Evolutionary conservation across 1,140 invertebrate species (phyloP), one percentile per base, ranked within the genome.

Genomic region (Tetranychus urticae): DNA sequence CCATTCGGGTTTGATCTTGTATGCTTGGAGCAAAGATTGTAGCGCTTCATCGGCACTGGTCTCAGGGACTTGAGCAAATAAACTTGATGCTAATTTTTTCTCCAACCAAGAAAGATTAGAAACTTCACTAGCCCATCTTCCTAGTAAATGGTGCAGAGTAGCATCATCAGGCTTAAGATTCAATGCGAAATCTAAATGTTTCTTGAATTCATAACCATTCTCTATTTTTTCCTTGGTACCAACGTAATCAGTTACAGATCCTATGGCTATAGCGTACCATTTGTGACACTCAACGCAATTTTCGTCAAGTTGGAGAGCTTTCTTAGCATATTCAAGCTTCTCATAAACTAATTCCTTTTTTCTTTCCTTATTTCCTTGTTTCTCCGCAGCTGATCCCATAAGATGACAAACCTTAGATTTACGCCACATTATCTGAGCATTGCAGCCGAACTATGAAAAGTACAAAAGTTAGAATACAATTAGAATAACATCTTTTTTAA

Each of bases 251-350:
- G 78, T 77, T 65, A 77, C 71, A 63, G 73, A 73, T 46, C 85
- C 85, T 58, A 84, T 67, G 1, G 83, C 75, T 56, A 86, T 82
- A 8, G 83, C 83, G 71, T 78, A 72, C 83, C 84, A 87, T 72
- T 86, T 87, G 69, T 86, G 83, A 37, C 80, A 75, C 67, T 84
- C 77, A 1, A 77, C 70, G 68, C 77, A 73, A 23, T 75, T 66
- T 3, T 74, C 68, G 63, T 79, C 73, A 3, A 79, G 58, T 62
- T 74, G 68, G 10, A 86, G 66, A 61, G 82, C 75, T 67, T 70
- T 69, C 65, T 78, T 71, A 61, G 81, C 83, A 65, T 76, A 76
- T 46, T 77, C 72, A 59, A 78, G 73, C 66, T 80, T 81, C 82
- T 78, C 73, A 64, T 71, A 71, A 35, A 80, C 69, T 56, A 78